Percentiles rank a stretch among this genome's conserved stretches.
Conservation (phyloP, 2,888 invertebrate species). For the Drosophila helvetica region DNA sequence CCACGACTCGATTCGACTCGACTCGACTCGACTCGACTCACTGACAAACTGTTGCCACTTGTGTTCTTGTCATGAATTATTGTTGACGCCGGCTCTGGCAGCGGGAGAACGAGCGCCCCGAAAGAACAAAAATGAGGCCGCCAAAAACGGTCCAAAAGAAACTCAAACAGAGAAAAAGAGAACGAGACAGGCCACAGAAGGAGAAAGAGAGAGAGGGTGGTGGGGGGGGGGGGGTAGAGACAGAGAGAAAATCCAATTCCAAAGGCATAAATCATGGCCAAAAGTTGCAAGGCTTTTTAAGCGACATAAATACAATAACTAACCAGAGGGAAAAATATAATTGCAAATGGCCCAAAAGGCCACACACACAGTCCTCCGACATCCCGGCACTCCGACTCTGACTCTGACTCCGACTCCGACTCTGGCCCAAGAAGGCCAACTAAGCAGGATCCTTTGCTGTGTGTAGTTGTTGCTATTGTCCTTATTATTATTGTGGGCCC, state of each 20-base stretch:
- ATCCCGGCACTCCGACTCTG: neutral
- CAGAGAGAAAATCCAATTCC: slow-evolving; percentile 70
- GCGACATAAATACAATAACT: slow-evolving; percentile 79
- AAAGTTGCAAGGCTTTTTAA: slow-evolving; percentile 75
- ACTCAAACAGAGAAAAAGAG: slow-evolving; percentile 23
- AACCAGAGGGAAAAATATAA: slow-evolving; percentile 78
- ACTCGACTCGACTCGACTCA: slow-evolving; percentile 21
- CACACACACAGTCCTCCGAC: slow-evolving; percentile 30
- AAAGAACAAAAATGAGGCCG: slow-evolving; percentile 45
- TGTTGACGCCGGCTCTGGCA: slow-evolving; percentile 59
- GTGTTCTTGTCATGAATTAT: slow-evolving; percentile 77
- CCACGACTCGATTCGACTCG: slow-evolving; percentile 19
- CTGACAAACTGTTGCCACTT: slow-evolving; percentile 80
- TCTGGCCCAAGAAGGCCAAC: slow-evolving; percentile 35
- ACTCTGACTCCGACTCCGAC: neutral
- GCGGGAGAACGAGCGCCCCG: slow-evolving; percentile 19
- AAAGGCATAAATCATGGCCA: slow-evolving; percentile 73
- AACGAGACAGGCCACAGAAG: neutral
- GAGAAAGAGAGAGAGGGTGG: neutral
- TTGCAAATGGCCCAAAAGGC: slow-evolving; percentile 69
- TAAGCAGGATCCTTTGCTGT: slow-evolving; percentile 25
- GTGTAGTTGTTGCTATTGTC: slow-evolving; percentile 20
- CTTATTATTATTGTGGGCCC: slow-evolving; percentile 55
- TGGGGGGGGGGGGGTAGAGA: slow-evolving; percentile 26
- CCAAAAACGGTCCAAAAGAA: slow-evolving; percentile 19